Evolutionary conservation across 2,888 invertebrate species (phyloP).

Genomic region (Marasmarcha lunaedactyla): DNA sequence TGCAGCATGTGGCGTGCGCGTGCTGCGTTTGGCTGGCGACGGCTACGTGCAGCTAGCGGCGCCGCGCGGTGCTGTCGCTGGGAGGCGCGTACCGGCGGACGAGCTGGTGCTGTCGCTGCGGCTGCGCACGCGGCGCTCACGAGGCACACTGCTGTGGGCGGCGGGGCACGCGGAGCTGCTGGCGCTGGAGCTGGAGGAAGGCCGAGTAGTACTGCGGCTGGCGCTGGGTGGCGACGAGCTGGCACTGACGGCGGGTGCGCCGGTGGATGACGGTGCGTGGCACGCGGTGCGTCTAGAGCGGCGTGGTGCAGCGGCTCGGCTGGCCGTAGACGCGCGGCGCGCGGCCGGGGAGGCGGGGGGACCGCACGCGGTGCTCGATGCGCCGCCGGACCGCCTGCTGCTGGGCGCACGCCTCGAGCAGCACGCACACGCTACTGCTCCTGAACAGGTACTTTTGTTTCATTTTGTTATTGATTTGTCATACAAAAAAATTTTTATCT

Average conservation of each 20-base stretch:
- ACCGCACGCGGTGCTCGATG: conserved; percentile 86
- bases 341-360: conserved; percentile 76
- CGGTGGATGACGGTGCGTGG: conserved; percentile 69
- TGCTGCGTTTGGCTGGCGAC: conserved; percentile 74
- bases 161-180: conserved; percentile 81
- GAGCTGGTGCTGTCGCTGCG: conserved; percentile 83
- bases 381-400: conserved; percentile 85
- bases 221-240: conserved; percentile 94
- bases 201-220: conserved; percentile 89
- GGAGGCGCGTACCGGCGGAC: conserved; percentile 82
- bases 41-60: conserved; percentile 77
- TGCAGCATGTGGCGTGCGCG: conserved; percentile 71
- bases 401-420: conserved; percentile 86
- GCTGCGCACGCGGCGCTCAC: conserved; percentile 82
- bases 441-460: conserved; percentile 35
- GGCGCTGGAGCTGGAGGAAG: conserved; percentile 86
- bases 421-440: conserved; percentile 77
- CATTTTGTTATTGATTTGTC: too few relatives aligned
- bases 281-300: conserved; percentile 85
- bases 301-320: conserved; percentile 81
- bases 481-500: too few relatives aligned
- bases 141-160: conserved; percentile 88
- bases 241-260: conserved; percentile 75
- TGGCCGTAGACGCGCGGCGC: conserved; percentile 83
- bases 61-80: conserved; percentile 72